Percentiles rank a stretch among this genome's conserved stretches.
Conservation (phyloP, 2,113 vertebrate genomes). For the Hipposideros armiger region DNA sequence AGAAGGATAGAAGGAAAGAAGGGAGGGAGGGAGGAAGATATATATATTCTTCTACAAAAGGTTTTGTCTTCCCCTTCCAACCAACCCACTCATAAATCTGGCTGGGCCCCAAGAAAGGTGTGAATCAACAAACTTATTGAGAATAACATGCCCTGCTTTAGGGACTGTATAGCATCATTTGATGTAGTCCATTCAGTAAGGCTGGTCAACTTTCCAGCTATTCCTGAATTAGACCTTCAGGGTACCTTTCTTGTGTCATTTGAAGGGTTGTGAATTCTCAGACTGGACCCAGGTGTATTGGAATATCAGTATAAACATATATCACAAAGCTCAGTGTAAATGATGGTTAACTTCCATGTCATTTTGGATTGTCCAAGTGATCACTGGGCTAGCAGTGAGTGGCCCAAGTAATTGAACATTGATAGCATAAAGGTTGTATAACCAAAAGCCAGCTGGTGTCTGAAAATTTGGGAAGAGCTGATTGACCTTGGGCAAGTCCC, state of each 20-base stretch:
- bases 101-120: background rate
- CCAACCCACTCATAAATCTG: background rate
- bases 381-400: background rate
- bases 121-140: slow-evolving; percentile 44
- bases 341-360: slow-evolving; percentile 24
- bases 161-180: background rate
- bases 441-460: slow-evolving; percentile 22
- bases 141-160: slow-evolving; percentile 31
- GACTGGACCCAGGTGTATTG: slow-evolving; percentile 41
- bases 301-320: slow-evolving; percentile 65
- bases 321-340: slow-evolving; percentile 59
- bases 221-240: slow-evolving; percentile 48
- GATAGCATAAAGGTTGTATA: slow-evolving; percentile 28
- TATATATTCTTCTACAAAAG: slow-evolving; percentile 19
- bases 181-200: slow-evolving; percentile 24
- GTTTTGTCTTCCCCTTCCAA: background rate
- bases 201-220: background rate
- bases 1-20: background rate
- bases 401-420: slow-evolving; percentile 52
- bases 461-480: slow-evolving; percentile 24
- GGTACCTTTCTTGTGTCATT: slow-evolving; percentile 44
- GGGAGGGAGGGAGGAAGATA: background rate
- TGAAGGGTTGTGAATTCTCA: slow-evolving; percentile 63
- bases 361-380: slow-evolving; percentile 60
- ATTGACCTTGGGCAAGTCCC: slow-evolving; percentile 20